A percentile compares a stretch with the other conserved stretches of the same genome.
Conservation (phyloP, 2,888 invertebrate genomes). For the Drosophila lacicola region DNA sequence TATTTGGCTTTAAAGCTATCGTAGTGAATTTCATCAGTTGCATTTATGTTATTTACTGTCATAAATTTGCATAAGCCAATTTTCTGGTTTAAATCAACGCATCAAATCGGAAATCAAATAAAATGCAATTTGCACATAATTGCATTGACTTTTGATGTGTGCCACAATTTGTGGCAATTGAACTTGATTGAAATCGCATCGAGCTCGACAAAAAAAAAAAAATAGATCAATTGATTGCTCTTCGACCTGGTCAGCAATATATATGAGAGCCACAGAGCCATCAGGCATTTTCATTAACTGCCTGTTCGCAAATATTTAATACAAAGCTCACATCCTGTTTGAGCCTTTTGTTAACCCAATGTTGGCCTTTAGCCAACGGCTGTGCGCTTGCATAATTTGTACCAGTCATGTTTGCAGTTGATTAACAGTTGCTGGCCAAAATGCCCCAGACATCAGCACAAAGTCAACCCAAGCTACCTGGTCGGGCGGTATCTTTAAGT, state of each 20-base stretch:
- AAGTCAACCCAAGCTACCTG: conserved; percentile 31
- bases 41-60: conserved; percentile 30
- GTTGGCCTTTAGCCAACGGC: conserved; percentile 29
- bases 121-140: conserved; percentile 73
- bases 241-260: conserved; percentile 16
- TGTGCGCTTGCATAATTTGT: conserved; percentile 67
- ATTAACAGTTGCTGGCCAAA: conserved; percentile 68
- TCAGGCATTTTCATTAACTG: conserved; percentile 41
- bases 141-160: conserved; percentile 54
- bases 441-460: conserved; percentile 39
- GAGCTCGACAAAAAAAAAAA: conserved; percentile 10
- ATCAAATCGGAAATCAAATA: conserved; percentile 54
- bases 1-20: too few species aligned
- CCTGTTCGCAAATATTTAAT: conserved; percentile 43
- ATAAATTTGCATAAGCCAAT: conserved; percentile 64
- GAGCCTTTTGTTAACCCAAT: conserved; percentile 19
- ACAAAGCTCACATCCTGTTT: conserved; percentile 28
- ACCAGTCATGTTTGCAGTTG: conserved; percentile 72
- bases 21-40: conserved; percentile 41
- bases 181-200: conserved; percentile 51
- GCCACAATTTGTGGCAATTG: conserved; percentile 67
- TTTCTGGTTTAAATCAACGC: conserved; percentile 25
- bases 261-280: conserved; percentile 24
- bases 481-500: conserved; percentile 11
- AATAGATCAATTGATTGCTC: conserved; percentile 32